phyloP scores from a whole-genome alignment of 2,797 vertebrate species.

The Coendou prehensilis region DNA sequence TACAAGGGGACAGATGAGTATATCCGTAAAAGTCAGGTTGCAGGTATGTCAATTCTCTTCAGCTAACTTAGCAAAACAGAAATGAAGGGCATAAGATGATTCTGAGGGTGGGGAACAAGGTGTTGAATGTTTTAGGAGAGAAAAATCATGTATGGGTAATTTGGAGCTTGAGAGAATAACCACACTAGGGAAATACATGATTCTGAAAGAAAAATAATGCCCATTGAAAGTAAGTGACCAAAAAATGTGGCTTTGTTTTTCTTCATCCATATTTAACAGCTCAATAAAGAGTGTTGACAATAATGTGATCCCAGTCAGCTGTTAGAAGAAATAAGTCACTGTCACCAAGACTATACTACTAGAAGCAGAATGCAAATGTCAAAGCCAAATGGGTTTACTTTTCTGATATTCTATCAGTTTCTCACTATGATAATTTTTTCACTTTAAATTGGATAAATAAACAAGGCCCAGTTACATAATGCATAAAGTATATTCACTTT shows the following conservation, averaged over 20 bases:
- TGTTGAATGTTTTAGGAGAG: not conserved
- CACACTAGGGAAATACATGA: not conserved
- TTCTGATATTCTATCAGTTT: not conserved
- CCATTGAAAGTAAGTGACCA: too few relatives aligned
- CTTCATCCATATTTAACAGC: not conserved
- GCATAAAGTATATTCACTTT: not conserved
- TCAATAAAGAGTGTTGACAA: not conserved
- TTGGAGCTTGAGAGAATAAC: too few relatives aligned
- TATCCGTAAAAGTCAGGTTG: not conserved
- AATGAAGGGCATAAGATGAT: too few relatives aligned
- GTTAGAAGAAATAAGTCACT: not conserved
- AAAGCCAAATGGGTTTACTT: not conserved
- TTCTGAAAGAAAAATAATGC: not conserved
- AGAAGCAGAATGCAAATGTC: not conserved
- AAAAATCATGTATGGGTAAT: not conserved
- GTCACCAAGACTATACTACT: not conserved
- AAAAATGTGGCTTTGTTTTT: not conserved
- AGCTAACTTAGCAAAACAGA: not conserved
- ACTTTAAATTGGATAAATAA: not conserved
- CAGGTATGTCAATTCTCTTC: not conserved
- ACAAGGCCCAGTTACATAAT: not conserved
- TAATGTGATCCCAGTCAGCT: not conserved
- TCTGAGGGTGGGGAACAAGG: not conserved
- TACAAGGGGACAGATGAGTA: not conserved
- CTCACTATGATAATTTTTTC: not conserved